These are phyloP conservation scores for Podargus strigoides DNA, from an alignment of 2,797 vertebrate genomes.

Conservation along the genomic window DNA sequence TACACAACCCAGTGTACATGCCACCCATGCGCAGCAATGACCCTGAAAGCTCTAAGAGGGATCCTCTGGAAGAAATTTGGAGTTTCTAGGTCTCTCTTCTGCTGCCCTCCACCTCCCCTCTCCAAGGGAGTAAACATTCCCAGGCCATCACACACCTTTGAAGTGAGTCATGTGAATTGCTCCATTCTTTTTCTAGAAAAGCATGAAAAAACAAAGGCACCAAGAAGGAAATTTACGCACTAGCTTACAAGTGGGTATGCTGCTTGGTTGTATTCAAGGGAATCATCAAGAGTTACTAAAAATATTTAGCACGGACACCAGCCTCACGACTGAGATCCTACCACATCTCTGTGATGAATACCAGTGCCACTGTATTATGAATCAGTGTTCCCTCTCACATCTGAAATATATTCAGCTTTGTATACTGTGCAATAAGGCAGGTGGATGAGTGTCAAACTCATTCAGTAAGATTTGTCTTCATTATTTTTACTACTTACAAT, in stretches of 20 bases:
- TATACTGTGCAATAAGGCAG: background rate
- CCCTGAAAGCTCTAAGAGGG: background rate
- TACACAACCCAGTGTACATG: rapidly evolving
- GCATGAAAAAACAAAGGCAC: background rate
- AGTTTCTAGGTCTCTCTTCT: background rate
- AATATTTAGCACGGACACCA: background rate
- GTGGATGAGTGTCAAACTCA: background rate
- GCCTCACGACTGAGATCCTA: background rate
- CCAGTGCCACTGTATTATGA: background rate
- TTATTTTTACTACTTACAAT: background rate
- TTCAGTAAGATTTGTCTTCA: background rate
- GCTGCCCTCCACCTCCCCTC: background rate
- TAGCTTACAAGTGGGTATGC: background rate
- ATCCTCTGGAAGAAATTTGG: background rate
- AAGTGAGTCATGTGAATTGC: rapidly evolving
- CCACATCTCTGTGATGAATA: background rate
- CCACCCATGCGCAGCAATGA: background rate
- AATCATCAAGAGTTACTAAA: background rate
- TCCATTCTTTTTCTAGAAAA: background rate
- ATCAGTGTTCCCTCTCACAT: background rate
- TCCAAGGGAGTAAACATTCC: background rate
- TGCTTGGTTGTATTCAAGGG: background rate
- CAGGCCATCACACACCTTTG: background rate
- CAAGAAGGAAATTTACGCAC: background rate
- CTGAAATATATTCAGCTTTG: background rate